Conservation (phyloP, 2,797 vertebrate genomes). For the Sarcoramphus papa region DNA sequence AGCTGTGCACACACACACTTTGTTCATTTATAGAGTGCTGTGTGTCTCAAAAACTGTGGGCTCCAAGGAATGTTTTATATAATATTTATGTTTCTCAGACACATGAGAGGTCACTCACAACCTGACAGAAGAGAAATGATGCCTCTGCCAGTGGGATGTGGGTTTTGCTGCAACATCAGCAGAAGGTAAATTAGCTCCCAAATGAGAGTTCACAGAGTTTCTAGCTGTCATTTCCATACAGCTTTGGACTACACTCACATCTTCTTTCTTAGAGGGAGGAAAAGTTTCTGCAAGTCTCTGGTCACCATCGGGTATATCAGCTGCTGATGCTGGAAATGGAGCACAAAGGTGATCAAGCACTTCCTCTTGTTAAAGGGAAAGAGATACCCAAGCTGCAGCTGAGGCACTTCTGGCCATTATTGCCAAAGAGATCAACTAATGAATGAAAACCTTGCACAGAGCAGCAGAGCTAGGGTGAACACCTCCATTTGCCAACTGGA, state of each 20-base stretch:
- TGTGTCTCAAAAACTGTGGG: background rate
- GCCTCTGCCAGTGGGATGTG: background rate
- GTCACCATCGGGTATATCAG: background rate
- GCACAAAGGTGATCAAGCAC: background rate
- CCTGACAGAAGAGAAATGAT: background rate
- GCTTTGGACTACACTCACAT: background rate
- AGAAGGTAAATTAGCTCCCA: constrained; percentile 47
- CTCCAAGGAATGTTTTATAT: background rate
- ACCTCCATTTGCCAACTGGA: background rate
- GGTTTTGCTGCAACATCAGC: constrained; percentile 33
- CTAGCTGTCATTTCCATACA: background rate
- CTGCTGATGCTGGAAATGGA: background rate
- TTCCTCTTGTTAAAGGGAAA: background rate
- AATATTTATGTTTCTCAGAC: constrained; percentile 4
- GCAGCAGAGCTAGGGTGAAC: background rate
- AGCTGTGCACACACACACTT: background rate
- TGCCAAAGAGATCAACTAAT: background rate
- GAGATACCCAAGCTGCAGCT: background rate
- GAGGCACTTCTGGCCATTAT: background rate
- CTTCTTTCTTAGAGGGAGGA: background rate
- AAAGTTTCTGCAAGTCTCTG: background rate
- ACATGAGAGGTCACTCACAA: background rate
- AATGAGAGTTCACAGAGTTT: background rate
- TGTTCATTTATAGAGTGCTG: background rate
- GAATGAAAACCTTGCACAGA: background rate